phyloP scores from a whole-genome alignment of 2,797 vertebrate genomes.

The Poeciliopsis presidionis region DNA sequence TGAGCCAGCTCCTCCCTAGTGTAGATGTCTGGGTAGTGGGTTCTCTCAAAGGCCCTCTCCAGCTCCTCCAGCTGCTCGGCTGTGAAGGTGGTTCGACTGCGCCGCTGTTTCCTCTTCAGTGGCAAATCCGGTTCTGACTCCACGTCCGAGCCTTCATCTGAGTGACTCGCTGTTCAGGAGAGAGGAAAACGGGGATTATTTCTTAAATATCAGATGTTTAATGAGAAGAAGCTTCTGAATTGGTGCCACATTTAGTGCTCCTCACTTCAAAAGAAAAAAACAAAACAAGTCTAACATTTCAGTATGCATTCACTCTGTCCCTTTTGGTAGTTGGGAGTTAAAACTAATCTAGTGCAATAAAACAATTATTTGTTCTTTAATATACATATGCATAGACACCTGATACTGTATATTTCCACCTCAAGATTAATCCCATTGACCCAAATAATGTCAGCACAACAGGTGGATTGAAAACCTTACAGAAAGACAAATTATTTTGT shows the following conservation, averaged over 20 bases:
- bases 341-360: neutral
- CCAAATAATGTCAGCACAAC: slow-evolving; percentile 58
- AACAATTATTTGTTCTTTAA: neutral
- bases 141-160: slow-evolving; percentile 94
- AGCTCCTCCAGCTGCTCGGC: slow-evolving; percentile 95
- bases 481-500: slow-evolving; percentile 61
- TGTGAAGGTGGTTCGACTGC: slow-evolving; percentile 96
- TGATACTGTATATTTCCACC: slow-evolving; percentile 61
- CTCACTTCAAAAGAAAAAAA: no score
- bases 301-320: neutral
- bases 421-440: slow-evolving; percentile 67
- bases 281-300: neutral
- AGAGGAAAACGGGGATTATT: neutral
- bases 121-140: slow-evolving; percentile 95
- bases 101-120: slow-evolving; percentile 92
- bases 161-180: slow-evolving; percentile 84
- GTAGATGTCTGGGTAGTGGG: slow-evolving; percentile 97
- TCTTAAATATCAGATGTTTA: neutral
- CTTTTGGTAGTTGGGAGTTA: neutral
- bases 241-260: neutral
- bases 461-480: slow-evolving; percentile 68
- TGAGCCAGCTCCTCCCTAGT: slow-evolving; percentile 95
- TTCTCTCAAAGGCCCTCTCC: slow-evolving; percentile 95
- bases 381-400: slow-evolving; percentile 32
- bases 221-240: neutral